A percentile compares a stretch with the other conserved stretches of the same genome.
Evolutionary conservation across 2,797 vertebrate species (phyloP).

Genomic region (Cirrhinus mrigala): DNA sequence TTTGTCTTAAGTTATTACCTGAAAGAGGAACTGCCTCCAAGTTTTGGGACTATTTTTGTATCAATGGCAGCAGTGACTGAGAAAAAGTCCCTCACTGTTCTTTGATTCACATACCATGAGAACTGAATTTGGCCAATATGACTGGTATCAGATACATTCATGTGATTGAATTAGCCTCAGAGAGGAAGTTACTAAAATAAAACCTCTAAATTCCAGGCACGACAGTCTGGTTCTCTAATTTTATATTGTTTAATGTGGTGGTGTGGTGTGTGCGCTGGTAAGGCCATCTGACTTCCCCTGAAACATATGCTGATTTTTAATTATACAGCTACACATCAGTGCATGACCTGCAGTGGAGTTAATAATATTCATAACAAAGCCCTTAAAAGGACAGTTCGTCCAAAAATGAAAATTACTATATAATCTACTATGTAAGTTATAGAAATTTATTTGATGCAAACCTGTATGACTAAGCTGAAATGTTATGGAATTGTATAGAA

Average conservation of each 20-base stretch:
- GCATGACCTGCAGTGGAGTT: neutral
- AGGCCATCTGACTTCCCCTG: slow-evolving; percentile 7
- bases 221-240: slow-evolving; percentile 65
- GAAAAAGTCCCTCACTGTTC: slow-evolving; percentile 21
- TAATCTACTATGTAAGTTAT: too few relatives aligned
- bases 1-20: slow-evolving; percentile 58
- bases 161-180: slow-evolving; percentile 65
- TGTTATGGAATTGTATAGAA: neutral
- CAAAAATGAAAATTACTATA: neutral
- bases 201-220: slow-evolving; percentile 61
- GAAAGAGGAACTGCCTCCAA: slow-evolving; percentile 11
- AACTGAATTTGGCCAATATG: slow-evolving; percentile 44
- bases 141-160: slow-evolving; percentile 44
- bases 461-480: neutral
- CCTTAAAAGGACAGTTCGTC: neutral
- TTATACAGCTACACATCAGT: slow-evolving; percentile 8
- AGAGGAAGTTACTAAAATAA: slow-evolving; percentile 60
- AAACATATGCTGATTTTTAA: slow-evolving; percentile 19
- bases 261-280: slow-evolving; percentile 10
- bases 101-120: neutral
- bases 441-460: neutral
- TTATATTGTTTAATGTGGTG: slow-evolving; percentile 59
- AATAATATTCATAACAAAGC: slow-evolving; percentile 1
- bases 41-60: slow-evolving; percentile 40
- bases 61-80: slow-evolving; percentile 31